Evolutionary conservation across 2,797 vertebrate species (phyloP).

Genomic region (Loriculus beryllinus): DNA sequence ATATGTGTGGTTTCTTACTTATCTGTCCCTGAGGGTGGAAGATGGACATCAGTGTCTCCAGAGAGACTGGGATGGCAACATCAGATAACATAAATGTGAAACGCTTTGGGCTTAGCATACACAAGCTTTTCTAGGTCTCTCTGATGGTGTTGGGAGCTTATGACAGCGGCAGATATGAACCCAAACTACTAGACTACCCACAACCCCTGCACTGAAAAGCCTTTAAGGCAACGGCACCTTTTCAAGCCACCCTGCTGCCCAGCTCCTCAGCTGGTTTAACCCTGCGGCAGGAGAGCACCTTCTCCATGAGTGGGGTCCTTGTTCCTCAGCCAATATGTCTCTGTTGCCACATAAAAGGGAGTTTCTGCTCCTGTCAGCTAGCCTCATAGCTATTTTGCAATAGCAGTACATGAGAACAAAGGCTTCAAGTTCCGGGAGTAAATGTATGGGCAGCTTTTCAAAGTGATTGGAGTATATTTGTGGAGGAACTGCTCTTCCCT

Average conservation of each 20-base stretch:
- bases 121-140: background rate
- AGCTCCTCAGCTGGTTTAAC: background rate
- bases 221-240: background rate
- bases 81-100: background rate
- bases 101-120: background rate
- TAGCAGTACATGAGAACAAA: background rate
- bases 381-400: background rate
- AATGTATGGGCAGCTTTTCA: background rate
- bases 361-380: background rate
- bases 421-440: background rate
- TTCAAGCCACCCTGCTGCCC: fast-evolving
- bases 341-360: background rate
- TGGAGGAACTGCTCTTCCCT: background rate
- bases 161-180: background rate
- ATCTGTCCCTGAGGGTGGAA: background rate
- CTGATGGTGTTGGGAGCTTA: background rate
- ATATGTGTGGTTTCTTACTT: background rate
- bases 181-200: background rate
- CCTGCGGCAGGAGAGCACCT: background rate
- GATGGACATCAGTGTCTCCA: background rate
- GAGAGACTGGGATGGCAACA: background rate
- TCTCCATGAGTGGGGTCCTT: background rate
- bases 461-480: background rate
- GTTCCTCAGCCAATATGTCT: background rate
- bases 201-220: background rate